These are phyloP conservation scores for Phalanger gymnotis DNA, from an alignment of 2,797 vertebrate species.

Conservation along the genomic window DNA sequence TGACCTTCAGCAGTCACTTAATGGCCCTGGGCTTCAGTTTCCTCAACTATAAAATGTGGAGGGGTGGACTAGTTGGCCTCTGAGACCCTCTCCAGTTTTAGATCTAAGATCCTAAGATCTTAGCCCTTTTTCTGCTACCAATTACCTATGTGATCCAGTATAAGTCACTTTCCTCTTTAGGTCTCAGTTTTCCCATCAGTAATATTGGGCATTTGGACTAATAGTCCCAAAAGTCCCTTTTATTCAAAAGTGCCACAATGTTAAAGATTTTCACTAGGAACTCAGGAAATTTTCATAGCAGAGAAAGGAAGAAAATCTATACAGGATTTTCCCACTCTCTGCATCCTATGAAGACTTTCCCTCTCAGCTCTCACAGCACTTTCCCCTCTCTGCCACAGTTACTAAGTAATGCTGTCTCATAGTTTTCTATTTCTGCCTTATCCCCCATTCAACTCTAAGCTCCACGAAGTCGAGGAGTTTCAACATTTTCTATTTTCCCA, in stretches of 20 bases:
- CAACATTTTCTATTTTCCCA: background rate
- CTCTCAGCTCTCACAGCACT: background rate
- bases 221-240: background rate
- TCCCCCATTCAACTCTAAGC: background rate
- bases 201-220: background rate
- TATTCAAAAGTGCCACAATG: background rate
- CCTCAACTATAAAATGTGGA: background rate
- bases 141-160: background rate
- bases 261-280: background rate
- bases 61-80: background rate
- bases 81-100: background rate
- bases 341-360: background rate
- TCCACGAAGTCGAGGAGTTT: background rate
- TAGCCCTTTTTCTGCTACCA: background rate
- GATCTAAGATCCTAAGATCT: background rate
- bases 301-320: background rate
- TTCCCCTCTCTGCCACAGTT: background rate
- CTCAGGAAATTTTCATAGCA: background rate
- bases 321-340: background rate
- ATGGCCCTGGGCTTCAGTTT: background rate
- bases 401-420: background rate
- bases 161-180: background rate
- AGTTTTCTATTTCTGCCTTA: background rate
- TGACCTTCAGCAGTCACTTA: background rate
- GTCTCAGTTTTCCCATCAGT: background rate